These are phyloP conservation scores for Geophilus truncorum DNA, from an alignment of 2,888 invertebrate species.

Conservation along the genomic window DNA sequence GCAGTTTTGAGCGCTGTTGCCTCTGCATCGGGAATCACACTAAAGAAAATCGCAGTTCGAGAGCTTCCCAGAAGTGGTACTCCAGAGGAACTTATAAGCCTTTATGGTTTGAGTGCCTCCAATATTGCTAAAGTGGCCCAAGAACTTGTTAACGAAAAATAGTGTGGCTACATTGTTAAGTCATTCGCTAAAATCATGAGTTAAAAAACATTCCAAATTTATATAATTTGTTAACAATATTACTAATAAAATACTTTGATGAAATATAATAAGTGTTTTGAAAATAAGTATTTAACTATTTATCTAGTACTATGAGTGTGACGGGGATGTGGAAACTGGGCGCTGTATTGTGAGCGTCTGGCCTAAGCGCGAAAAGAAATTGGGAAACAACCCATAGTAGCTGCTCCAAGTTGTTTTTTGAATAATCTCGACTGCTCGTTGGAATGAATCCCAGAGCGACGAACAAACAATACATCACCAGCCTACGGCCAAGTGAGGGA, in stretches of 20 bases:
- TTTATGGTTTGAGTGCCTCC: conserved; percentile 80
- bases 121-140: conserved; percentile 68
- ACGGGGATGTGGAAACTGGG: too few species aligned
- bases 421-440: too few species aligned
- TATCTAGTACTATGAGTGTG: too few species aligned
- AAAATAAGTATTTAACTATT: too few species aligned
- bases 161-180: neutral
- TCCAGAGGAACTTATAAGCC: conserved; percentile 74
- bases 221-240: neutral
- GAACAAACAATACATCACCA: too few species aligned
- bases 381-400: too few species aligned
- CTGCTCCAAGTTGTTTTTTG: too few species aligned
- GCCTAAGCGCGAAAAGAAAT: too few species aligned
- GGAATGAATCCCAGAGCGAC: too few species aligned
- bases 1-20: conserved; percentile 81
- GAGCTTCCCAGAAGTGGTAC: conserved; percentile 90
- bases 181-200: neutral
- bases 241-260: neutral
- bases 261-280: too few species aligned
- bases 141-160: conserved; percentile 48
- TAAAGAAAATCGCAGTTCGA: conserved; percentile 73
- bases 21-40: conserved; percentile 61
- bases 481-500: too few species aligned
- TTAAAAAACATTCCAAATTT: neutral
- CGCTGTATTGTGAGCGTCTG: too few species aligned